Evolutionary conservation across 2,113 vertebrate genomes (phyloP).

Genomic region (Muntiacus reevesi): DNA sequence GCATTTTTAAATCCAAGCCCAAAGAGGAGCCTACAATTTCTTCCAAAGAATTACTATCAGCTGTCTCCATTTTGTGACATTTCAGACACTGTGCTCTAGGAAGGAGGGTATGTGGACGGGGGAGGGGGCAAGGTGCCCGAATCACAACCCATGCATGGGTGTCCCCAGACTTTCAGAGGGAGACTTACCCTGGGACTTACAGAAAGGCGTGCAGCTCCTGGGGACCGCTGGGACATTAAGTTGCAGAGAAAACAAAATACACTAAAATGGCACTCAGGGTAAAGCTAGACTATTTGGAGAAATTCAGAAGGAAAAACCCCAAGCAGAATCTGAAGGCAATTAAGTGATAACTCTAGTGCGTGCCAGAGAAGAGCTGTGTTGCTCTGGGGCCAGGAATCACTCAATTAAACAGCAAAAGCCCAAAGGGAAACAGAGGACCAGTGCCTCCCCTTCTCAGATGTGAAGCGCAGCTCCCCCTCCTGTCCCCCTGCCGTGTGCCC

Average conservation of each 20-base stretch:
- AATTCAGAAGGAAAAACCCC: slow-evolving; percentile 43
- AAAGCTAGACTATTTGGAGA: background rate
- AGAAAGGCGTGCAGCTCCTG: background rate
- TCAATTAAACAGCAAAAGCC: slow-evolving; percentile 46
- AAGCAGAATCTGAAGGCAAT: slow-evolving; percentile 31
- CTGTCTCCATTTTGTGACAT: background rate
- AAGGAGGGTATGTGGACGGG: background rate
- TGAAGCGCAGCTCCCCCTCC: background rate
- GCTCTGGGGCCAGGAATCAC: slow-evolving; percentile 38
- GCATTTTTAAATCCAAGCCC: background rate
- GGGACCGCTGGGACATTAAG: background rate
- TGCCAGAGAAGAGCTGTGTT: slow-evolving; percentile 8
- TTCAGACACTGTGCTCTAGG: background rate
- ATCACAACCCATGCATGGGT: accelerated
- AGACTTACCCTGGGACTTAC: background rate
- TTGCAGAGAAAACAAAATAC: background rate
- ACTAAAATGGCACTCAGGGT: background rate
- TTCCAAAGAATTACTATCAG: background rate
- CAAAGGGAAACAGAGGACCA: background rate
- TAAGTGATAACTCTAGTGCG: background rate
- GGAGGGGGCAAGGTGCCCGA: background rate
- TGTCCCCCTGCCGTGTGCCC: background rate
- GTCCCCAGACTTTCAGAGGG: background rate
- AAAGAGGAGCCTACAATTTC: background rate
- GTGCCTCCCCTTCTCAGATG: background rate